phyloP scores from a whole-genome alignment of 2,888 invertebrate genomes.

The Calameuta idolon region DNA sequence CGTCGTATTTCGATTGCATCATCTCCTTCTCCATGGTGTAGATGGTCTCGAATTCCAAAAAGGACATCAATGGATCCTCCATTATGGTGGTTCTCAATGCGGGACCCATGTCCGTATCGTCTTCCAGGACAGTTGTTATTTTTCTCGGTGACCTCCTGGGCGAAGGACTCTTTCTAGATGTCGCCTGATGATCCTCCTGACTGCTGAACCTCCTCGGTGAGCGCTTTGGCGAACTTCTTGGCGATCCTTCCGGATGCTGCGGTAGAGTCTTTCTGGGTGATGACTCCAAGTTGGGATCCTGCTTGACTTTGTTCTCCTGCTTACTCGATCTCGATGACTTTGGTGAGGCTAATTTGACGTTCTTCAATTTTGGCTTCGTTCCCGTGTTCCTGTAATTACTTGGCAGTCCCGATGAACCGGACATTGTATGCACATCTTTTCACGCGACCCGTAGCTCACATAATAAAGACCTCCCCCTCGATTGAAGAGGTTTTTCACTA shows the following conservation, averaged over 20 bases:
- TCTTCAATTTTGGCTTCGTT: slow-evolving; percentile 50
- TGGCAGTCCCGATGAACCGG: slow-evolving; percentile 43
- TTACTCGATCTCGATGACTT: slow-evolving; percentile 31
- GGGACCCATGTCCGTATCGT: slow-evolving; percentile 43
- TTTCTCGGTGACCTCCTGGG: slow-evolving; percentile 30
- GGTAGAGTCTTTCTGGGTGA: slow-evolving; percentile 28
- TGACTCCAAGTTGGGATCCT: slow-evolving; percentile 24
- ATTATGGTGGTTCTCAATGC: slow-evolving; percentile 30
- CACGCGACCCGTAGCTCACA: not conserved
- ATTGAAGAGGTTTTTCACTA: not conserved
- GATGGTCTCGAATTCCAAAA: slow-evolving; percentile 55
- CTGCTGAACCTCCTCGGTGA: slow-evolving; percentile 37
- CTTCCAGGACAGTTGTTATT: slow-evolving; percentile 38
- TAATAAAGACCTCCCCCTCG: not conserved
- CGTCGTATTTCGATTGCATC: slow-evolving; percentile 45
- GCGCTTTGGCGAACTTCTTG: slow-evolving; percentile 33
- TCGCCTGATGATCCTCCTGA: slow-evolving; percentile 32
- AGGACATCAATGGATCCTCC: slow-evolving; percentile 47
- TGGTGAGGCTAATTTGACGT: slow-evolving; percentile 40
- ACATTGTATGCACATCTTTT: slow-evolving; percentile 50
- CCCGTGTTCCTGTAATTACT: slow-evolving; percentile 39
- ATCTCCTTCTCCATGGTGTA: slow-evolving; percentile 56
- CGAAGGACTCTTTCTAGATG: slow-evolving; percentile 22
- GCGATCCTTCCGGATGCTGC: slow-evolving; percentile 23
- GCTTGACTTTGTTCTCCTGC: slow-evolving; percentile 29